Evolutionary conservation across 2,797 vertebrate species (phyloP).

Genomic region (Alauda arvensis): DNA sequence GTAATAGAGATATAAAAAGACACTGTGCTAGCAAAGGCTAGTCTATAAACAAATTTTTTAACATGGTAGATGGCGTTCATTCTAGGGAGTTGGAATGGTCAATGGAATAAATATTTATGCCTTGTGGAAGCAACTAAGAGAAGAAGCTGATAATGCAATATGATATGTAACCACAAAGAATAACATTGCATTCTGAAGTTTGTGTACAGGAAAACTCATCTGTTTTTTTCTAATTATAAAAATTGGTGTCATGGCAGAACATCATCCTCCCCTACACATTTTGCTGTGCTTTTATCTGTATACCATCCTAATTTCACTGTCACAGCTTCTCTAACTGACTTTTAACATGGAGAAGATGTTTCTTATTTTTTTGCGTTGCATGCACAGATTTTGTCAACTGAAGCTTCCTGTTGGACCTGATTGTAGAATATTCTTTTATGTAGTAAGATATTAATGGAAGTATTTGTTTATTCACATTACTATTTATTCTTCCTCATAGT

Average conservation of each 20-base stretch:
- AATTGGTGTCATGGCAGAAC: neutral
- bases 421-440: neutral
- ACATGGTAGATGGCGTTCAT: neutral
- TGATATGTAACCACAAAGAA: neutral
- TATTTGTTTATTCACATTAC: neutral
- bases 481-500: neutral
- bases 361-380: neutral
- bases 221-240: neutral
- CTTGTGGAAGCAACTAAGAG: neutral
- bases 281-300: neutral
- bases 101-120: conserved; percentile 2
- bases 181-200: neutral
- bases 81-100: neutral
- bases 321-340: neutral
- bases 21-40: neutral
- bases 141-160: neutral
- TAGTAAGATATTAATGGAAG: neutral
- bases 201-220: neutral
- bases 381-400: neutral
- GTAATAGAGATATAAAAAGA: neutral
- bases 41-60: neutral
- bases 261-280: neutral
- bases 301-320: neutral
- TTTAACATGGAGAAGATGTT: neutral
- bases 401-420: neutral